Evolutionary conservation across 53 echinoderm and acorn worm genomes (phyloP), one percentile per base, ranked within the genome.

Genomic region (Holothuria scabra): DNA sequence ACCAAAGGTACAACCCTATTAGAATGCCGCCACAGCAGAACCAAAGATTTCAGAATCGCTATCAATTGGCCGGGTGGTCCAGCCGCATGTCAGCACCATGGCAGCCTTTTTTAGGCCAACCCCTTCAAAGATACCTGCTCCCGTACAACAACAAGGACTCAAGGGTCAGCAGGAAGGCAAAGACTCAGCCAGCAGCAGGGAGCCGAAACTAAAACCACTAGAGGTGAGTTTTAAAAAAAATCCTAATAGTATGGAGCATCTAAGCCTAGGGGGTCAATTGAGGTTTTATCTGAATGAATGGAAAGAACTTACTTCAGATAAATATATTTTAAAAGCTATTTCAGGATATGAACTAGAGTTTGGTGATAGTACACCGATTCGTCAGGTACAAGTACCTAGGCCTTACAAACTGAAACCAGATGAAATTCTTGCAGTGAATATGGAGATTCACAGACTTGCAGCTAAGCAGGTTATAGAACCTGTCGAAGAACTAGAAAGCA

Each of bases 381-480:
- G n/a, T n/a, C n/a, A n/a, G n/a, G n/a, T n/a, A n/a, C n/a, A n/a
- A n/a, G n/a, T n/a, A n/a, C n/a, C n/a, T n/a, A n/a, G n/a, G n/a
- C 13, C 20, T 57, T 14, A 57, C 58, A 57, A 12, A 57, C 20
- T 57, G 58, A 57, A 57, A n/a, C 21, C 21, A 66, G 26, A 16
- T 25, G 21, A 25, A 66, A 12, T 18, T n/a, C 11, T 12, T 19
- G 16, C 66, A 23, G 66, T 18, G 11, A 10, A 41, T 28, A 13
- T 9, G 8, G 86, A 86, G 74, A 66, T 86, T 46, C 24, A 60
- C 31, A 46, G 65, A 33, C 33, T 79, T 20, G 19, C 38, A 12
- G 24, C 76, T 29, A 90, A 90, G 56, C 25, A 28, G 13, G 80
- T 91, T 32, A 71, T 46, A 11, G 84, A 58, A 37, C 35, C 49